Evolutionary conservation across 2,888 invertebrate species (phyloP), one percentile per base, ranked within the genome.

Genomic region (Xylota sylvarum): DNA sequence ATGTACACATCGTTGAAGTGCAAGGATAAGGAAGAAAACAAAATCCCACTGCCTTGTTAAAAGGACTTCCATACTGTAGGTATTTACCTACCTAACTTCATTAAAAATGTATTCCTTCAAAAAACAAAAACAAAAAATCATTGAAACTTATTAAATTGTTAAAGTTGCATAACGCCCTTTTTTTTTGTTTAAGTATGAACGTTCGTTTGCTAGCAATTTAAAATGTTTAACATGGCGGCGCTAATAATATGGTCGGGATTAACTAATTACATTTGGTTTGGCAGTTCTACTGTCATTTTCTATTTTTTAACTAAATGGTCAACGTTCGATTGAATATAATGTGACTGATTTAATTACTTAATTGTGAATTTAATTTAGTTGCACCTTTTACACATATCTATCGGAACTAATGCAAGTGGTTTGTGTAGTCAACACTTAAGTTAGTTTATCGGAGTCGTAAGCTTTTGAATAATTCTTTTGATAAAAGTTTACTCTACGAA

Each of bases 21-120:
- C 55, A 56, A 56, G 55, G 32, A 56, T 55, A n/a, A 4, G 23
- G n/a, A n/a, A n/a, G n/a, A n/a, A 50, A 27, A 9, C 27, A 23
- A n/a, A n/a, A n/a, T 12, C 30, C 1, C 7, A 30, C n/a, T 30
- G 27, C 27, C 10, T 46, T 46, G n/a, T 5, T 46, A 7, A 9
- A 17, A 48, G 19, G 48, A 4, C 30, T 10, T 7, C 4, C 17
- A 46, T 17, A 7, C 7, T 48, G 17, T 46, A 6, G 17, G 40
- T 40, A 37, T 35, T 35, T 35, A 35, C 9, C 1, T 5, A 5
- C n/a, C 5, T n/a, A 23, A 23, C 23, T 23, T 23, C 23, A 43
- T 46, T 17, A 19, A 48, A 48, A 48, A 48, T 48, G 10, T 46
- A 14, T 17, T 14, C 46, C 5, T 14, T 46, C 17, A 3, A 1